Base-by-base conservation (phyloP, 2,113 vertebrate species). In the Sinocyclocheilus grahami region DNA sequence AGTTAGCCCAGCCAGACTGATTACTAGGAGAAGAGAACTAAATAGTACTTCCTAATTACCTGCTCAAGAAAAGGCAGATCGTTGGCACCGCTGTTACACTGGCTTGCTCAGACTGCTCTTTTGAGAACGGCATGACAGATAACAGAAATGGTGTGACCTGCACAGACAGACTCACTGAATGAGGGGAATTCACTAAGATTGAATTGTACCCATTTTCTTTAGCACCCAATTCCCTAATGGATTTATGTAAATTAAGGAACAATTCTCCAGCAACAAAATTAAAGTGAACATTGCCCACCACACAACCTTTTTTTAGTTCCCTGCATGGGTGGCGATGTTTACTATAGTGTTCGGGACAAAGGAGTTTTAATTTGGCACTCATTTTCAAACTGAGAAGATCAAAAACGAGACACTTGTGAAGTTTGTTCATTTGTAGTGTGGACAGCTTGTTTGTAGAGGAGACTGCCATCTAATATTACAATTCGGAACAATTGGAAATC, bases 1-100 rank as follows among this genome's bases (percentile, higher is more conserved):
- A 77, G 37, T 82, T 20, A 67, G 77, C 71, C 85, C 58, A 42
- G 83, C 3, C 22, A 51, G 72, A 74, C 71, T 80, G 48, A 84
- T 86, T 82, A 80, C 74, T 84, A 48, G 65, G 75, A 55, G 78
- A 78, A 58, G 51, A 82, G 71, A 82, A 48, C 65, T 42, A 82
- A 67, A 72, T 42, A 88, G 60, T 51, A 74, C 77, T 39, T 60
- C 78, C 62, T 86, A 86, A 88, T 88, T 83, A 88, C 63, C 60
- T 72, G 79, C 63, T 12, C 18, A 42, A 71, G 84, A 58, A 86
- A 76, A 78, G 39, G 85, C 51, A 86, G 37, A 53, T 53, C 2
- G 37, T 27, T 83, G 63, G 84, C 39, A 18, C 10, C 37, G 65
- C 63, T 83, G 37, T 27, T 62, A 24, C 77, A n/a, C 14, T 9